A percentile compares a stretch with the other conserved stretches of the same genome.
Conservation (phyloP, 2,888 invertebrate species). For the Dryadula phaetusa region DNA sequence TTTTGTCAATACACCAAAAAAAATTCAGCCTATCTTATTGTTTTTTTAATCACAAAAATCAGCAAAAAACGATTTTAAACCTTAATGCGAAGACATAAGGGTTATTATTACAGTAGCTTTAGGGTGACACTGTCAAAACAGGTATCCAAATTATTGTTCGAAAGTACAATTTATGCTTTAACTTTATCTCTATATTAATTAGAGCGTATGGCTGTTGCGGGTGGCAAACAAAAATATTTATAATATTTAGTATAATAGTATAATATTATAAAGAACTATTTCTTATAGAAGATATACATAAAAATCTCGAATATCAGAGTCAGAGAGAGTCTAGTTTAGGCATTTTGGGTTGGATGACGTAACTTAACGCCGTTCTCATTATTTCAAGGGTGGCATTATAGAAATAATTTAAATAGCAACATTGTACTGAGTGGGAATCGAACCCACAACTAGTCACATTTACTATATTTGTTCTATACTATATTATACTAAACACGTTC, state of each 20-base stretch:
- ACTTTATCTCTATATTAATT: slow-evolving; percentile 49
- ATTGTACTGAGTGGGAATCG: too few species aligned
- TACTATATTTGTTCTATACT: too few species aligned
- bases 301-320: too few species aligned
- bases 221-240: not conserved
- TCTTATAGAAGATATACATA: too few species aligned
- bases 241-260: not conserved
- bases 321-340: too few species aligned
- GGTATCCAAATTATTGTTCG: slow-evolving; percentile 50
- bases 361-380: too few species aligned
- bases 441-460: too few species aligned
- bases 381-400: too few species aligned
- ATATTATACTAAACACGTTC: too few species aligned
- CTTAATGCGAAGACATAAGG: not conserved
- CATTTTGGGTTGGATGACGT: too few species aligned
- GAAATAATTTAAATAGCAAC: too few species aligned
- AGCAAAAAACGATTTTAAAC: slow-evolving; percentile 19
- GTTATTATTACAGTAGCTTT: slow-evolving; percentile 1
- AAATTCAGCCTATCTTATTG: not conserved
- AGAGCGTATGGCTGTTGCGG: slow-evolving; percentile 34
- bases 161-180: slow-evolving; percentile 50
- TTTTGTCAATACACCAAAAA: not conserved
- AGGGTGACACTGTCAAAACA: slow-evolving; percentile 47
- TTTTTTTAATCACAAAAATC: slow-evolving; percentile 37
- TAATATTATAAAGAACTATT: too few species aligned